A percentile compares a stretch with the other conserved stretches of the same genome.
These are phyloP conservation scores for Aurelia coerulea DNA, from an alignment of 30 jellyfish, hydroid and myxozoan species.

Conservation along the genomic window DNA sequence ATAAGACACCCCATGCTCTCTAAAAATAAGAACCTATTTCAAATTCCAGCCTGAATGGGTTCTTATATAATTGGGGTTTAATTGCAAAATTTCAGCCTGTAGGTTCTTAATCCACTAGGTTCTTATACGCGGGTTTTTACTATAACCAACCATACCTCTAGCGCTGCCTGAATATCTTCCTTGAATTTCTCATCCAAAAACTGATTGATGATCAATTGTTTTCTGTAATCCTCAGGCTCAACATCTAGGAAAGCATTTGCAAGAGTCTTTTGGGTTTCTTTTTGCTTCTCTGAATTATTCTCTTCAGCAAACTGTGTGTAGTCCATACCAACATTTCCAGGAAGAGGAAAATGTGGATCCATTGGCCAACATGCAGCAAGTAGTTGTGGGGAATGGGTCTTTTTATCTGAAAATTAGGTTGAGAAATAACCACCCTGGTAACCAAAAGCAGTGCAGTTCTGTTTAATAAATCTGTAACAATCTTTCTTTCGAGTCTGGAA, in stretches of 20 bases:
- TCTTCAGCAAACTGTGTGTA: constrained; percentile 57
- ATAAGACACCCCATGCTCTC: too few species aligned
- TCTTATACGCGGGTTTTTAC: too few species aligned
- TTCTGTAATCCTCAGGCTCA: constrained; percentile 82
- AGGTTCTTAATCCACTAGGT: too few species aligned
- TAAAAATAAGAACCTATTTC: too few species aligned
- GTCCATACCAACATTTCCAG: constrained; percentile 94
- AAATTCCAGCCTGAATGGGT: too few species aligned
- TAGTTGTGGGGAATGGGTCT: constrained; percentile 34
- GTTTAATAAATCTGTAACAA: too few species aligned
- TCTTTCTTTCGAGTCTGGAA: too few species aligned
- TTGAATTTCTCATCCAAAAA: constrained; percentile 70
- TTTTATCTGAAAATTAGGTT: constrained; percentile 11
- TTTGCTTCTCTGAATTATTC: constrained; percentile 3
- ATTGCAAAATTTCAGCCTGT: too few species aligned
- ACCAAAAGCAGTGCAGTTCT: too few species aligned
- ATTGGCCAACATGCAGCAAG: constrained; percentile 81
- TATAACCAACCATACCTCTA: constrained; percentile 3
- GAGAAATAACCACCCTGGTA: neutral
- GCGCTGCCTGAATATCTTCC: constrained; percentile 55
- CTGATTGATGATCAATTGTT: constrained; percentile 68
- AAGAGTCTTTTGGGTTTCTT: constrained; percentile 65
- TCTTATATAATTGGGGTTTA: too few species aligned
- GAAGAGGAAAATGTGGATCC: constrained; percentile 96
- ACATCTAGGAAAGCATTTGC: constrained; percentile 82